Percentiles rank a stretch among this genome's conserved stretches.
Conservation (phyloP, 2,113 vertebrate species). For the Thinocorus orbignyianus region DNA sequence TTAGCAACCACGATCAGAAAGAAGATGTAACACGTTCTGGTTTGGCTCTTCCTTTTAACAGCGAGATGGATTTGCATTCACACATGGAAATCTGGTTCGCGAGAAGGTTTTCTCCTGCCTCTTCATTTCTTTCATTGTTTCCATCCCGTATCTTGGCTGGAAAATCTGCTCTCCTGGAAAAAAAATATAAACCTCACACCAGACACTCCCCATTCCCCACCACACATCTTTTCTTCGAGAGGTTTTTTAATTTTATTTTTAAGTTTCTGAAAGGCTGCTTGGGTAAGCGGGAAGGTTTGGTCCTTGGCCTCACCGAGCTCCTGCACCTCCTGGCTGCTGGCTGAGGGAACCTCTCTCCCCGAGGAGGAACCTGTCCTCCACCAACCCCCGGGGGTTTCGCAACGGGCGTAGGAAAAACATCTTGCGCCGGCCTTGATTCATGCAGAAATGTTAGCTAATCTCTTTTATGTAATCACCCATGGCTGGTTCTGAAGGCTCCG, state of each 20-base stretch:
- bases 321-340: background rate
- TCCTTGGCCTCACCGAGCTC: background rate
- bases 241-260: background rate
- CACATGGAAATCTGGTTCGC: conserved; percentile 37
- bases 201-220: background rate
- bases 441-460: conserved; percentile 70
- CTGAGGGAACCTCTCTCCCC: background rate
- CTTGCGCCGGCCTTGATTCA: conserved; percentile 69
- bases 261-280: background rate
- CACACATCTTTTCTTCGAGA: background rate
- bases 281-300: background rate
- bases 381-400: conserved; percentile 33
- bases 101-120: background rate
- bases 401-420: conserved; percentile 69
- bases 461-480: conserved; percentile 68
- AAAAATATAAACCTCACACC: background rate
- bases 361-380: conserved; percentile 62
- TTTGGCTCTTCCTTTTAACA: conserved; percentile 30
- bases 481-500: conserved; percentile 55
- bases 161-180: background rate
- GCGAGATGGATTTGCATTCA: conserved; percentile 15
- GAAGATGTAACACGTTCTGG: conserved; percentile 31
- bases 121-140: conserved; percentile 32
- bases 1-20: conserved; percentile 34
- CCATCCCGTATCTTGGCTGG: background rate